These are phyloP conservation scores for Bradypus variegatus DNA, from an alignment of 2,797 vertebrate species.

Conservation along the genomic window DNA sequence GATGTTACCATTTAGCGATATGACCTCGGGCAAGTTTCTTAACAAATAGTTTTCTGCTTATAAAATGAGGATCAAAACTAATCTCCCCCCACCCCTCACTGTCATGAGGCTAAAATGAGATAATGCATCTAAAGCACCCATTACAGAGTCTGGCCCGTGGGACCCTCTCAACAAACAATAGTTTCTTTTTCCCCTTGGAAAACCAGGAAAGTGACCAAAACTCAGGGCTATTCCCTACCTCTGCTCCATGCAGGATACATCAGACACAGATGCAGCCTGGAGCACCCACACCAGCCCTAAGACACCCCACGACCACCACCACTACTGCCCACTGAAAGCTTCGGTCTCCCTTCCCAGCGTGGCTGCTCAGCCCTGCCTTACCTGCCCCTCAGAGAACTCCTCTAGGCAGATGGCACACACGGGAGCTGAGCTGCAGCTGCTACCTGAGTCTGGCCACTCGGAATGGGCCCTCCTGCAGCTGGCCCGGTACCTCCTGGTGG, in stretches of 20 bases:
- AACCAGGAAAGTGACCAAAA: neutral
- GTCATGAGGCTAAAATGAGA: neutral
- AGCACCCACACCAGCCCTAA: neutral
- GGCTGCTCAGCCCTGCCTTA: constrained; percentile 59
- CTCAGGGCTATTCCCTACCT: neutral
- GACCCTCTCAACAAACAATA: neutral
- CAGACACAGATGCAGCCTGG: neutral
- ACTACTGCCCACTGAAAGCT: rapidly evolving
- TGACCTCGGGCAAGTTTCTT: constrained; percentile 21
- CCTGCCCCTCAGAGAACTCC: constrained; percentile 96
- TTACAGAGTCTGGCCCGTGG: neutral
- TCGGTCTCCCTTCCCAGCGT: neutral
- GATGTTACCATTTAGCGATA: neutral
- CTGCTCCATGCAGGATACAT: neutral
- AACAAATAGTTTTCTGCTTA: constrained; percentile 29
- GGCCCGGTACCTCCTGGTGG: constrained; percentile 85
- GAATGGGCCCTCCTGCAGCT: constrained; percentile 73
- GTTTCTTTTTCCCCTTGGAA: neutral
- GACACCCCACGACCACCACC: neutral
- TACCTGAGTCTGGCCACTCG: constrained; percentile 80
- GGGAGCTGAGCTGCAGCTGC: constrained; percentile 90
- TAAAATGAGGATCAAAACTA: constrained; percentile 31
- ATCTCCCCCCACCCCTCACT: neutral
- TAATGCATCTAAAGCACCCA: neutral
- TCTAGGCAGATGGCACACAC: constrained; percentile 96